phyloP scores from a whole-genome alignment of 2,797 vertebrate genomes.

The Garrulus glandarius region DNA sequence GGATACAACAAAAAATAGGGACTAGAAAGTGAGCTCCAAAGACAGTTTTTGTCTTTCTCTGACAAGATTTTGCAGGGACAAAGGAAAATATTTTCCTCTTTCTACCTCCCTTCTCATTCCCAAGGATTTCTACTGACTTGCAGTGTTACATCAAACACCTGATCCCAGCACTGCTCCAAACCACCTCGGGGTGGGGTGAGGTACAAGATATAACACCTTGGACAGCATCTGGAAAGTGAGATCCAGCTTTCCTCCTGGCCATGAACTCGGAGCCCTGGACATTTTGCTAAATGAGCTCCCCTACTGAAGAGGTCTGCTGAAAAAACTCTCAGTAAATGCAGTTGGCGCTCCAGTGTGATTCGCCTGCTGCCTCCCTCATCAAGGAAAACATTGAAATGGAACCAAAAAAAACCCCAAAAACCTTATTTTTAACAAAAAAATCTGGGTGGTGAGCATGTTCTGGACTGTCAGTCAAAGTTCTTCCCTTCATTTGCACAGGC shows the following conservation, averaged over 20 bases:
- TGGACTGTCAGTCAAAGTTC: not conserved
- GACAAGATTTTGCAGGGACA: not conserved
- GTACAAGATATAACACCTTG: not conserved
- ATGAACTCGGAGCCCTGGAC: not conserved
- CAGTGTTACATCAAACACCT: not conserved
- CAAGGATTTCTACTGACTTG: not conserved
- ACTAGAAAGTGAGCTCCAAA: not conserved
- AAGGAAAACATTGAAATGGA: not conserved
- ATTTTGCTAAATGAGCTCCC: not conserved
- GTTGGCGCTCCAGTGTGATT: not conserved
- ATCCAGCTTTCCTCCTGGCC: not conserved
- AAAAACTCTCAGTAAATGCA: not conserved
- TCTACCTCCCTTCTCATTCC: not conserved
- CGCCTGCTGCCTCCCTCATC: not conserved
- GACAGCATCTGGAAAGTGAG: not conserved
- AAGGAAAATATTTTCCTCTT: not conserved
- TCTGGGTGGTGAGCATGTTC: not conserved
- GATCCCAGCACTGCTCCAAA: not conserved
- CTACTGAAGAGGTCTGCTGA: not conserved
- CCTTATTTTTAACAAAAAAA: not conserved
- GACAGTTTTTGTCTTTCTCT: not conserved
- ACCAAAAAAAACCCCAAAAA: not conserved
- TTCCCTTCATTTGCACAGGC: not conserved
- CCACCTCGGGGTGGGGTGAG: fast-evolving
- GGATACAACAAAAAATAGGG: not conserved